These are phyloP conservation scores for Solenopsis invicta DNA, from an alignment of 1,140 invertebrate species.

Conservation along the genomic window DNA sequence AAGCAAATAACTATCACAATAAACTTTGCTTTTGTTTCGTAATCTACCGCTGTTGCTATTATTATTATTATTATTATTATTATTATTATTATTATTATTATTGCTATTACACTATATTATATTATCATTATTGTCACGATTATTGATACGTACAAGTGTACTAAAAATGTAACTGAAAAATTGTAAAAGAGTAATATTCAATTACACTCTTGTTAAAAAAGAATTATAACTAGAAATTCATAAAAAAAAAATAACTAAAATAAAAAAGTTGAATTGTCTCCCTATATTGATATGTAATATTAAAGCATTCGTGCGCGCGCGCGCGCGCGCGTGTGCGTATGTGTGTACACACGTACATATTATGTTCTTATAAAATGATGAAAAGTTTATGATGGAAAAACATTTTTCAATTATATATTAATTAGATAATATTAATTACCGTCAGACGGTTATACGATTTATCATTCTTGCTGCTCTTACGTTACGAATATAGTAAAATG, in stretches of 20 bases:
- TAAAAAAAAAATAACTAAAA: not conserved
- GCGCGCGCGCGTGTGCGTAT: not conserved
- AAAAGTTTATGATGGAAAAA: too few relatives aligned
- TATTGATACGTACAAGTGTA: not conserved
- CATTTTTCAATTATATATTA: too few relatives aligned
- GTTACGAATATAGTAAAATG: not conserved
- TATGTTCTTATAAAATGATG: too few relatives aligned
- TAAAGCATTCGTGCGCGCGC: not conserved
- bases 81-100: not conserved
- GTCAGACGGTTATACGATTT: not conserved
- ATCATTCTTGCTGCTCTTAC: not conserved
- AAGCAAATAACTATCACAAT: slow-evolving; percentile 43
- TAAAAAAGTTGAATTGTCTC: not conserved
- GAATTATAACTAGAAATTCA: not conserved
- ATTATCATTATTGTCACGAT: not conserved
- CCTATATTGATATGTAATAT: not conserved
- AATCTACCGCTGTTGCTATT: not conserved
- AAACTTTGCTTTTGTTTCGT: slow-evolving; percentile 26
- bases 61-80: not conserved
- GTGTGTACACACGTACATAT: not conserved
- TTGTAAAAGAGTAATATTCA: not conserved
- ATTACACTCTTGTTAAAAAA: not conserved
- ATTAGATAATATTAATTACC: too few relatives aligned
- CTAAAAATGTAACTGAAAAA: slow-evolving; percentile 8
- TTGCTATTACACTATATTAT: not conserved